Evolutionary conservation across 1,140 invertebrate genomes (phyloP), one percentile per base, ranked within the genome.

Genomic region (Musca vetustissima): DNA sequence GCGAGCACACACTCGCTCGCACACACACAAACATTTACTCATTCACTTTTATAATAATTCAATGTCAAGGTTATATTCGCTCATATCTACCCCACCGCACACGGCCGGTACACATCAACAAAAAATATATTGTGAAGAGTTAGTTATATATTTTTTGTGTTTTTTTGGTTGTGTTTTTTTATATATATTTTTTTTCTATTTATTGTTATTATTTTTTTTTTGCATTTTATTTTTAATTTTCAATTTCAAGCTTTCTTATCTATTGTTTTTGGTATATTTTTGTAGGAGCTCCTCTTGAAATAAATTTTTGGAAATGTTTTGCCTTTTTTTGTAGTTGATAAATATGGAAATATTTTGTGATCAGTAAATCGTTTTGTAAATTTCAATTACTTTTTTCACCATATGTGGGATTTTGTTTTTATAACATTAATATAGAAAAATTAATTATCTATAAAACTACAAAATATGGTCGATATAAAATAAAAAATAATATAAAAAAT

Each of bases 11-110:
- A 70, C 32, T 17, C 11, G 47, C 36, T 24, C 52, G 61, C 43
- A 69, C 49, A n/a, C 14, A 69, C 50, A 64, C n/a, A n/a, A n/a
- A n/a, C n/a, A 57, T 24, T n/a, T 49, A 52, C 48, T 64, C 48
- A 43, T n/a, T n/a, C n/a, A n/a, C 13, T 0, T 19, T 19, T 47
- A 61, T n/a, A 43, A 66, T 25, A 64, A 71, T 71, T 71, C 70
- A 71, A 71, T 71, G 70, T 64, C 70, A 71, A 71, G 70, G 70
- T 71, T 67, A 65, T 47, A 57, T 43, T 43, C 28, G 28, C 28
- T 32, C 28, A 32, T 32, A 32, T 32, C n/a, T 32, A 57, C n/a
- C n/a, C 8, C 28, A 68, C 25, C 25, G 2, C 9, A 64, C 1
- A 64, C 15, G 14, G n/a, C 17, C 6, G 25, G 11, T 17, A 22